phyloP scores from a whole-genome alignment of 2,113 vertebrate species.

The Chauna torquata region DNA sequence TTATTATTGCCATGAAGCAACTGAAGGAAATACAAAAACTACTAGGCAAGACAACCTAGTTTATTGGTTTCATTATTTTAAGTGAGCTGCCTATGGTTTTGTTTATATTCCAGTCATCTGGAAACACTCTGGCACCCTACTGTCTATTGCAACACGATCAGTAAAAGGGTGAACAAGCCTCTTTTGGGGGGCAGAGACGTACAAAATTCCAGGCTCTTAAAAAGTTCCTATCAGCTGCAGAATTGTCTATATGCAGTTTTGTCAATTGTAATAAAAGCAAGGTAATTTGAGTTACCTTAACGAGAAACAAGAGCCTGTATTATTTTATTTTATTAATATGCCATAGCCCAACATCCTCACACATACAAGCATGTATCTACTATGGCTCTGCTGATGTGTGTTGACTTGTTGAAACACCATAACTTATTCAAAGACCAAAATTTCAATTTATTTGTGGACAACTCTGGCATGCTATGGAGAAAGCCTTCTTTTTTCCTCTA shows the following conservation, averaged over 20 bases:
- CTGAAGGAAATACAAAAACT: neutral
- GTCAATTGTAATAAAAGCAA: neutral
- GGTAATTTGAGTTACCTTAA: neutral
- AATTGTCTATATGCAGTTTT: neutral
- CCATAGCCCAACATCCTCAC: neutral
- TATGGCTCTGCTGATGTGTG: neutral
- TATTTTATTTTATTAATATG: neutral
- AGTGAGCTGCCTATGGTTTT: neutral
- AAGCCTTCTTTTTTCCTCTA: neutral
- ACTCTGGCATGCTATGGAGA: neutral
- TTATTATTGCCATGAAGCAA: neutral
- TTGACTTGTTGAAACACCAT: neutral
- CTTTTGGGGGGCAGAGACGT: neutral
- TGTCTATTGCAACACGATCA: neutral
- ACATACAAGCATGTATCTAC: rapidly evolving
- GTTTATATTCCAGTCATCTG: neutral
- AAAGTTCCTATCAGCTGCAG: neutral
- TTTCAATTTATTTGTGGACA: neutral
- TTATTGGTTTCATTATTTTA: neutral
- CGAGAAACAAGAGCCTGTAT: neutral
- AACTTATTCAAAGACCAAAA: neutral
- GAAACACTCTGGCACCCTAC: neutral
- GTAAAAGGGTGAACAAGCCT: neutral
- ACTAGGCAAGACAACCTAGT: neutral
- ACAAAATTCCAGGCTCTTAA: neutral